These are phyloP conservation scores for Drosophila oshimai DNA, from an alignment of 1,140 invertebrate genomes.

Conservation along the genomic window DNA sequence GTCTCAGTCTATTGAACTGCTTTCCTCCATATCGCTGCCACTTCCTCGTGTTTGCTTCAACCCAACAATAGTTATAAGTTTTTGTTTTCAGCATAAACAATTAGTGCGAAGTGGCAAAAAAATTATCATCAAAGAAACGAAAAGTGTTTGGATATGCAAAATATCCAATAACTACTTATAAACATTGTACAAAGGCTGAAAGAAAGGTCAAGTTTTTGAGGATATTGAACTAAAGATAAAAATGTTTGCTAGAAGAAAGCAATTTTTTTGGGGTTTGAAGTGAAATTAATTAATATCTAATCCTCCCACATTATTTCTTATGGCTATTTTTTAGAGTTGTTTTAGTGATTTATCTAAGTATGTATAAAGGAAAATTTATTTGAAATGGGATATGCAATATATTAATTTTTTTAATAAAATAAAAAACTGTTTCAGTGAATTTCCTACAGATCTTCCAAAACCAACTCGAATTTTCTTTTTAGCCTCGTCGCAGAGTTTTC, in stretches of 20 bases:
- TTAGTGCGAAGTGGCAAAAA: constrained; percentile 8
- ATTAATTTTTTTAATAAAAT: too few species aligned
- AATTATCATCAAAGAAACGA: constrained; percentile 2
- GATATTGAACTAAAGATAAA: not conserved
- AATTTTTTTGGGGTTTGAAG: not conserved
- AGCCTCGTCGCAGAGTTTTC: not conserved
- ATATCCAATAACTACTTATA: not conserved
- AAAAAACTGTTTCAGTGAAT: too few species aligned
- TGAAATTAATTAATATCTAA: too few species aligned
- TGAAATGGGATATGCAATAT: too few species aligned
- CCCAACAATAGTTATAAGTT: constrained; percentile 13
- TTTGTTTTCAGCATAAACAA: constrained; percentile 32
- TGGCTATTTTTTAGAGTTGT: too few species aligned
- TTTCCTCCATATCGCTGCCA: constrained; percentile 4
- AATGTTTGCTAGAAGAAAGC: not conserved
- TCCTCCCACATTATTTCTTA: too few species aligned
- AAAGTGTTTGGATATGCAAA: constrained; percentile 4
- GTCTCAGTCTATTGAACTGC: constrained; percentile 36
- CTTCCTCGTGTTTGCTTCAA: constrained; percentile 10
- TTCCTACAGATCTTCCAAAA: too few species aligned
- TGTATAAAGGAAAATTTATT: too few species aligned
- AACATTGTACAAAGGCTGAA: not conserved
- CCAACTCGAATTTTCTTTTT: not conserved
- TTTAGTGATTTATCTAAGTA: too few species aligned
- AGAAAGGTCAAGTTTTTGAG: not conserved